These are phyloP conservation scores for Galeruca laticollis DNA, from an alignment of 2,888 invertebrate species.

Conservation along the genomic window DNA sequence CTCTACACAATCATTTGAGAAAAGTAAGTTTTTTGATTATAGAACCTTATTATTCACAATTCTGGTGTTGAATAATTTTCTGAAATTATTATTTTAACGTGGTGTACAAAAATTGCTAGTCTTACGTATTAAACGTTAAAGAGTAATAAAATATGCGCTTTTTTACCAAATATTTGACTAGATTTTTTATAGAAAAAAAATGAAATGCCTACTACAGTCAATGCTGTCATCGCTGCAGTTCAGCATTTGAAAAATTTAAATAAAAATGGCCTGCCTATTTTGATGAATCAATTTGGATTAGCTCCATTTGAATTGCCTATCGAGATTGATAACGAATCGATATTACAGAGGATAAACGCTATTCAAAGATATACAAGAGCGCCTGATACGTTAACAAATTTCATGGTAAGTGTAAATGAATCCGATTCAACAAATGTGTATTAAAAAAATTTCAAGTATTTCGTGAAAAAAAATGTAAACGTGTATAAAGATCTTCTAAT, in stretches of 20 bases:
- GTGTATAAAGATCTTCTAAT: too few relatives aligned
- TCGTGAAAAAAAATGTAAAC: too few relatives aligned
- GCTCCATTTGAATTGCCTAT: conserved; percentile 3
- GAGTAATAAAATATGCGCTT: too few relatives aligned
- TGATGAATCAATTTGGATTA: conserved; percentile 20
- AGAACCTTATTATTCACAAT: neutral
- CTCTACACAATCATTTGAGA: conserved; percentile 8
- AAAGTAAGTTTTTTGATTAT: conserved; percentile 5
- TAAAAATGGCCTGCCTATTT: conserved; percentile 14
- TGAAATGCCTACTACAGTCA: neutral
- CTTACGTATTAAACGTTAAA: too few relatives aligned
- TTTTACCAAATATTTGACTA: too few relatives aligned
- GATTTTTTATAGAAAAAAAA: conserved; percentile 7
- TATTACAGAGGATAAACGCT: neutral
- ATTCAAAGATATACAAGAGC: conserved; percentile 10
- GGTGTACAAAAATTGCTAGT: too few relatives aligned
- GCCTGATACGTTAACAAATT: neutral
- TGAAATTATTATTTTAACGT: too few relatives aligned
- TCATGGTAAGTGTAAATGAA: neutral
- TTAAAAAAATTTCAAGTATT: too few relatives aligned
- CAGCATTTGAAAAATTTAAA: conserved; percentile 11
- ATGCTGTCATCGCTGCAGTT: neutral
- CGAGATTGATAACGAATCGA: conserved; percentile 3
- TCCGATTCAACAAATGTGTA: too few relatives aligned
- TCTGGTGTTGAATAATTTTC: too few relatives aligned